These are phyloP conservation scores for Crambe crambe DNA, from an alignment of 37 sponge, comb jelly and placozoan species.

Conservation along the genomic window DNA sequence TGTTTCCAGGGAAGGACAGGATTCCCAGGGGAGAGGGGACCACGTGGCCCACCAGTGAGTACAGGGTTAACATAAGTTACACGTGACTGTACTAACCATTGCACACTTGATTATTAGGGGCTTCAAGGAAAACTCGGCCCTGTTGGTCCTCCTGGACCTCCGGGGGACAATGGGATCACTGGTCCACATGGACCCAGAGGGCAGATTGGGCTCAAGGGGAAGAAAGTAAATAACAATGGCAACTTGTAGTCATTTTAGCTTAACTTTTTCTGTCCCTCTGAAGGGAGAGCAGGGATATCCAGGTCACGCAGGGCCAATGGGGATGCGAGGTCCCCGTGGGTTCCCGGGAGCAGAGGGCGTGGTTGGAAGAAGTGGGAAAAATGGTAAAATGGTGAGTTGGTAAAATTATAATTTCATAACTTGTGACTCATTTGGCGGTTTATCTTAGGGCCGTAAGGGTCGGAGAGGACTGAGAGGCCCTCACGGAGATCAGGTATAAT, in stretches of 20 bases:
- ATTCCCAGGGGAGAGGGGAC: slow-evolving; percentile 44
- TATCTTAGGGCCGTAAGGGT: slow-evolving; percentile 18
- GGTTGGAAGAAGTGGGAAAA: slow-evolving; percentile 1
- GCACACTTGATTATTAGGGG: slow-evolving; percentile 9
- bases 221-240: slow-evolving; percentile 22
- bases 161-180: slow-evolving; percentile 7
- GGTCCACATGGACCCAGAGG: slow-evolving; percentile 6
- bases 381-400: slow-evolving; percentile 26
- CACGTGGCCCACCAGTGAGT: slow-evolving; percentile 43
- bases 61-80: not conserved
- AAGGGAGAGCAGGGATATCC: slow-evolving; percentile 31
- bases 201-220: slow-evolving; percentile 13
- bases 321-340: slow-evolving; percentile 24
- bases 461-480: slow-evolving; percentile 14
- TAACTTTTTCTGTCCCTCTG: not conserved
- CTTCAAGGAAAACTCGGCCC: slow-evolving; percentile 7
- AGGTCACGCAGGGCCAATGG: slow-evolving; percentile 19
- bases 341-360: slow-evolving; percentile 12
- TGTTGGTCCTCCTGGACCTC: slow-evolving; percentile 1
- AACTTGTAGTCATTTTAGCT: too few species aligned
- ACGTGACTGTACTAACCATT: not conserved
- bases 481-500: slow-evolving; percentile 3
- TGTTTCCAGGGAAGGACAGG: slow-evolving; percentile 44
- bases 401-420: too few species aligned
- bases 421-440: not conserved